Evolutionary conservation across 2,113 vertebrate genomes (phyloP).

Genomic region (Aphyosemion australe): DNA sequence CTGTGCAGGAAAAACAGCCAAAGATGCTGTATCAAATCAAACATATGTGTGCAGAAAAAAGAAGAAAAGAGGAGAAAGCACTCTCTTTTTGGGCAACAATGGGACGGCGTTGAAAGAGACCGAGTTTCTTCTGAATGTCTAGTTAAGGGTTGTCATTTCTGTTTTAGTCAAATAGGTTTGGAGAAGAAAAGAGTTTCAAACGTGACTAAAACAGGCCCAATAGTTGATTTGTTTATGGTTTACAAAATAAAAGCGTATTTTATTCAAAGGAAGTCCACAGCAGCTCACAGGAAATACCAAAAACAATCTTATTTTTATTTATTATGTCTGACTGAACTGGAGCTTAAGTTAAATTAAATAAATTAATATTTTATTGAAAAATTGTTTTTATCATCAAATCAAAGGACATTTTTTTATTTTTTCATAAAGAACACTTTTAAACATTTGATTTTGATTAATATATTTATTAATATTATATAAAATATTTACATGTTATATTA

Average conservation of each 20-base stretch:
- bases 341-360: too few relatives aligned
- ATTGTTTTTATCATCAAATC: too few relatives aligned
- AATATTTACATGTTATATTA: too few relatives aligned
- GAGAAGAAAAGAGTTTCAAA: conserved; percentile 73
- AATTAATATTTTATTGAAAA: too few relatives aligned
- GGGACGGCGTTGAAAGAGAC: conserved; percentile 61
- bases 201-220: conserved; percentile 62
- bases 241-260: conserved; percentile 20
- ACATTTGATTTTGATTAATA: too few relatives aligned
- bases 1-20: conserved; percentile 80
- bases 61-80: conserved; percentile 32
- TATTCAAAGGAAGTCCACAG: conserved; percentile 35
- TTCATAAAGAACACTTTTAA: too few relatives aligned
- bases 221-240: conserved; percentile 65
- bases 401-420: too few relatives aligned
- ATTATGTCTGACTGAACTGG: too few relatives aligned
- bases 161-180: conserved; percentile 80
- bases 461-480: too few relatives aligned
- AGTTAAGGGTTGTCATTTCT: conserved; percentile 81
- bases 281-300: conserved; percentile 15
- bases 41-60: conserved; percentile 64
- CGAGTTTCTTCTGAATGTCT: conserved; percentile 71
- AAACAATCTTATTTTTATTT: too few relatives aligned
- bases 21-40: conserved; percentile 84
- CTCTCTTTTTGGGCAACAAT: conserved; percentile 69